These are phyloP conservation scores for Leucoraja ocellata DNA, from an alignment of 2,797 vertebrate species.

Conservation along the genomic window DNA sequence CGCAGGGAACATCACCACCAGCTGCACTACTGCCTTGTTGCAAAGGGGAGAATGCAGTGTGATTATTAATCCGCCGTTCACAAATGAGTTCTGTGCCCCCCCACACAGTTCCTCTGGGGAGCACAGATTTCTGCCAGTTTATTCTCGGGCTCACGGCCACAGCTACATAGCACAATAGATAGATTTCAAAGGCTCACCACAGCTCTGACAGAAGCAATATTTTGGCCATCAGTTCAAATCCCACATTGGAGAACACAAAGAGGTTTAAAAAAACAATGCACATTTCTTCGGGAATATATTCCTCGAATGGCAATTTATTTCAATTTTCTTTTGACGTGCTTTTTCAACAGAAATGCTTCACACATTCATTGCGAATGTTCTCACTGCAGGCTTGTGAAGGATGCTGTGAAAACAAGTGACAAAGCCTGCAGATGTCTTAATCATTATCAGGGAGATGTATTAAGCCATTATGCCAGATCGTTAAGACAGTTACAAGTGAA, in stretches of 20 bases:
- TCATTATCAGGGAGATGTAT: background rate
- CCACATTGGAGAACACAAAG: background rate
- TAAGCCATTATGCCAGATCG: background rate
- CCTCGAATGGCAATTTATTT: background rate
- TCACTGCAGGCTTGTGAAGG: background rate
- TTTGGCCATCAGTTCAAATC: background rate
- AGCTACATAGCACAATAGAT: background rate
- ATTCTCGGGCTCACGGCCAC: conserved; percentile 1
- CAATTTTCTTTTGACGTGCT: conserved; percentile 3
- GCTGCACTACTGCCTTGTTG: background rate
- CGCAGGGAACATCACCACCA: background rate
- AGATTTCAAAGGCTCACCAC: background rate
- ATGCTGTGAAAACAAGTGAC: background rate
- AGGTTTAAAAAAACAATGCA: background rate
- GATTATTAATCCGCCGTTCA: background rate
- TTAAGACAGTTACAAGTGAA: background rate
- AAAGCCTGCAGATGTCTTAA: background rate
- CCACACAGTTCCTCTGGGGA: background rate
- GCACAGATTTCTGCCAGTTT: background rate
- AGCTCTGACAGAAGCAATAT: background rate
- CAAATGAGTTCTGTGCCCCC: conserved; percentile 19
- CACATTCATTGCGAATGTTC: background rate
- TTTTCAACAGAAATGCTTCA: background rate
- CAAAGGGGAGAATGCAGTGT: background rate
- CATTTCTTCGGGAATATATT: conserved; percentile 8